Conservation (phyloP, 2,888 invertebrate genomes). For the Fragum sueziense region DNA sequence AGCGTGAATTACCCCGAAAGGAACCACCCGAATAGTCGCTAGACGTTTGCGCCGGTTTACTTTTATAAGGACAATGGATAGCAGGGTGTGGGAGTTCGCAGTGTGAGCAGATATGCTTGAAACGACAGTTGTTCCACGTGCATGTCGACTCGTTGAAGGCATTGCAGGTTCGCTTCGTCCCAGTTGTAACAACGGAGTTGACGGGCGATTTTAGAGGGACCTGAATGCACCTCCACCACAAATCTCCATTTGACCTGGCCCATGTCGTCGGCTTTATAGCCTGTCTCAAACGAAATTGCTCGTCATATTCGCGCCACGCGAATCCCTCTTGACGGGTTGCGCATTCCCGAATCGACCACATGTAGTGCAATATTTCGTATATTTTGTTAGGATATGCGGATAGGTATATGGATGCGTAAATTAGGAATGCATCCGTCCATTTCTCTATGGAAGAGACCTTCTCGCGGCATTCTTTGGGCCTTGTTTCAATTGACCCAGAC, state of each 20-base stretch:
- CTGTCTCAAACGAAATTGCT: constrained; percentile 27
- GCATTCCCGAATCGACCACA: constrained; percentile 18
- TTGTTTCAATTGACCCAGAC: not conserved
- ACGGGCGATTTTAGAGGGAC: not conserved
- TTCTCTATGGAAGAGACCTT: no score
- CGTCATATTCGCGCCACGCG: constrained; percentile 18
- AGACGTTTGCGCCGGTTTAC: no score
- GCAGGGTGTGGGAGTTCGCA: no score
- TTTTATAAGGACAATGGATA: no score
- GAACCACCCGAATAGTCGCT: not conserved
- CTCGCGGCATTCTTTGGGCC: constrained; percentile 12
- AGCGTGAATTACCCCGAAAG: no score
- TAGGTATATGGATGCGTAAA: no score
- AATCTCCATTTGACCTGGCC: constrained; percentile 11
- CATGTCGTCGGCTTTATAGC: not conserved
- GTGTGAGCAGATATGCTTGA: not conserved
- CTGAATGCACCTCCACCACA: not conserved
- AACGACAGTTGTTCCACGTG: constrained; percentile 4
- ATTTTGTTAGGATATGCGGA: no score
- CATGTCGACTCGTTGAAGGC: constrained; percentile 14
- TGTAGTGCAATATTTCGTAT: no score
- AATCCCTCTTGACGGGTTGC: not conserved
- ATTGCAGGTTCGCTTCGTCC: constrained; percentile 1
- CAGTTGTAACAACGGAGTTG: not conserved
- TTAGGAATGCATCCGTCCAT: no score